Evolutionary conservation across 2,888 invertebrate genomes (phyloP).

Genomic region (Trichopoda pennipes): DNA sequence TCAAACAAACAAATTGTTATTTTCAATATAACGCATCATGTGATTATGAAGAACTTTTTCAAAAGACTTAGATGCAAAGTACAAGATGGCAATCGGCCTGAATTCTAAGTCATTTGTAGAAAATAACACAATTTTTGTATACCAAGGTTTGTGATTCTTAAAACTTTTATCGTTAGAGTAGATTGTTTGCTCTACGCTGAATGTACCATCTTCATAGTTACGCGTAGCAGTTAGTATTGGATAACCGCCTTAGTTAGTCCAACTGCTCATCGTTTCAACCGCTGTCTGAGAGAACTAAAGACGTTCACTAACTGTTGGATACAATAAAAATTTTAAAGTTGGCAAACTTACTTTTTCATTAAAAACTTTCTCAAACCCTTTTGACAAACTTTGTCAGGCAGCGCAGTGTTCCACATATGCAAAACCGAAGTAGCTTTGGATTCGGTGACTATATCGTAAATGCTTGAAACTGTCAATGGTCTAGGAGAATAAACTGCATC

Average conservation of each 20-base stretch:
- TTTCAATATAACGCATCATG: no score
- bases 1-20: no score
- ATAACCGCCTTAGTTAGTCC: neutral
- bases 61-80: no score
- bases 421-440: conserved; percentile 89
- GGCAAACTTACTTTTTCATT: conserved; percentile 72
- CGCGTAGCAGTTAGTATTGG: conserved; percentile 80
- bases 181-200: conserved; percentile 82
- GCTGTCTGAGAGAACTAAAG: neutral
- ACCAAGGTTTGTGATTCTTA: conserved; percentile 71
- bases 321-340: neutral
- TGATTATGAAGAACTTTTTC: no score
- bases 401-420: conserved; percentile 78
- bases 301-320: neutral
- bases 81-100: no score
- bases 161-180: conserved; percentile 64
- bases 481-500: neutral
- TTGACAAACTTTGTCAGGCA: conserved; percentile 75
- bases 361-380: conserved; percentile 76
- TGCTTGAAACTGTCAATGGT: conserved; percentile 87
- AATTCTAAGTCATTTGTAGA: no score
- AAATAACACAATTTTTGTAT: no score
- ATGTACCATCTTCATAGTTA: conserved; percentile 81
- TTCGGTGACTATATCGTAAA: conserved; percentile 93
- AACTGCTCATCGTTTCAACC: neutral